Percentiles rank a stretch among this genome's conserved stretches.
Evolutionary conservation across 1,140 invertebrate species (phyloP).

Genomic region (Pomacea maculata): DNA sequence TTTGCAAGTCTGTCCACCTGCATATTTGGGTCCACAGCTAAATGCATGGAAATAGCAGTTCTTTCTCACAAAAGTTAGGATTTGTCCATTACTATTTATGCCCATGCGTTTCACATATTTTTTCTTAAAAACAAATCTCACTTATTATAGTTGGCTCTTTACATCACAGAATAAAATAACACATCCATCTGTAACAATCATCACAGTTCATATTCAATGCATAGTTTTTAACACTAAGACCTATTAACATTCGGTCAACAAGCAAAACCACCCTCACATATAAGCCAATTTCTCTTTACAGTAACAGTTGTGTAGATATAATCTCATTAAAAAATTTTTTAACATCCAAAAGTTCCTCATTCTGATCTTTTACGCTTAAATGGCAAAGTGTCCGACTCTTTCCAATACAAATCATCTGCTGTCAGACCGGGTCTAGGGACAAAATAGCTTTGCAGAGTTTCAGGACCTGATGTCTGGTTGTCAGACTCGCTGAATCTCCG

Average conservation of each 20-base stretch:
- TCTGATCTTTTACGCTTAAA: constrained; percentile 17
- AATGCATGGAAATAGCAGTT: too few species aligned
- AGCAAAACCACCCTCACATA: background rate
- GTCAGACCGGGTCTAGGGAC: background rate
- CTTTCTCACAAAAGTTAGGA: too few species aligned
- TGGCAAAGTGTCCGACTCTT: constrained; percentile 3
- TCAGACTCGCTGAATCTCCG: background rate
- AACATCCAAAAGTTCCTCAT: background rate
- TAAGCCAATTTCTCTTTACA: background rate
- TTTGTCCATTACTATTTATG: too few species aligned
- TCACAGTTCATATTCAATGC: background rate
- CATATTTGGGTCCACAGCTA: too few species aligned
- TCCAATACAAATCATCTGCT: constrained; percentile 11
- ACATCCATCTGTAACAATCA: too few species aligned
- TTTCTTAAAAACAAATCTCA: too few species aligned
- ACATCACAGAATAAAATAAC: too few species aligned
- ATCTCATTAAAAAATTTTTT: background rate
- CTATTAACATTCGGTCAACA: background rate
- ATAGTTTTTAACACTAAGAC: background rate
- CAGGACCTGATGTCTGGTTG: background rate
- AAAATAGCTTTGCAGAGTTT: background rate
- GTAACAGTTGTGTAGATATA: background rate
- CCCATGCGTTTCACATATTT: too few species aligned
- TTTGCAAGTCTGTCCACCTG: too few species aligned
- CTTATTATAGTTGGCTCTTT: too few species aligned